Base-by-base conservation (phyloP, 2,797 vertebrate species). In the Mus caroli region DNA sequence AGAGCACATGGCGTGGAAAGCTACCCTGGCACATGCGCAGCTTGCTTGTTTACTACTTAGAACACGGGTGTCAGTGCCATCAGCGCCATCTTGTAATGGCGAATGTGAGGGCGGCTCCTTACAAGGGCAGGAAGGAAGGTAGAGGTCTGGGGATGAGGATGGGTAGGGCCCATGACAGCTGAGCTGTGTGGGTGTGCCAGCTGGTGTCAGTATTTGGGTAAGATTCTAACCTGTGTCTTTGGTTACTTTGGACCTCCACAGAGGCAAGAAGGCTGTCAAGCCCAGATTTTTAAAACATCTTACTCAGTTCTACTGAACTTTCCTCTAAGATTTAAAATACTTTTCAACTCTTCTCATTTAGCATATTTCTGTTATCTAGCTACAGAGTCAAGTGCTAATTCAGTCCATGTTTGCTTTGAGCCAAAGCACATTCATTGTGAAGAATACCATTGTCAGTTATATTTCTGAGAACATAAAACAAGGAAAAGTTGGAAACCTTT, bases 361-460 rank as follows among this genome's bases (percentile, higher is more conserved):
- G 62, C 75, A 12, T 85, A 85, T 31, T 67, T 96, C 60, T 79
- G 62, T 95, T 88, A 90, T 95, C 84, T 92, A 90, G 85, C 77
- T 56, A 64, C 13, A 86, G 60, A 60, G 26, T 95, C 77, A 93
- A 94, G 60, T 28, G 93, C 92, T 96, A 98, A 92, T 93, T 97
- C 88, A 88, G 37, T 0, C 2, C 26, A 76, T 12, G 14, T 14
- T 20, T 9, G 6, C 71, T 95, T 50, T 86, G 91, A 93, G 60
- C 91, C 75, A 88, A 82, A 50, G 50, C 60, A 80, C 11, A 50
- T 17, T 83, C 73, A 86, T 37, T 94, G 85, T 3, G 20, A 90
- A 75, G 82, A 94, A 97, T 97, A 80, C n/a, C 37, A 96, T 96
- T 28, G 88, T 43, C 80, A 77, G 50, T 31, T 34, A 77, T 78